Conservation (phyloP, 2,797 vertebrate genomes). For the Sylvia borin region DNA sequence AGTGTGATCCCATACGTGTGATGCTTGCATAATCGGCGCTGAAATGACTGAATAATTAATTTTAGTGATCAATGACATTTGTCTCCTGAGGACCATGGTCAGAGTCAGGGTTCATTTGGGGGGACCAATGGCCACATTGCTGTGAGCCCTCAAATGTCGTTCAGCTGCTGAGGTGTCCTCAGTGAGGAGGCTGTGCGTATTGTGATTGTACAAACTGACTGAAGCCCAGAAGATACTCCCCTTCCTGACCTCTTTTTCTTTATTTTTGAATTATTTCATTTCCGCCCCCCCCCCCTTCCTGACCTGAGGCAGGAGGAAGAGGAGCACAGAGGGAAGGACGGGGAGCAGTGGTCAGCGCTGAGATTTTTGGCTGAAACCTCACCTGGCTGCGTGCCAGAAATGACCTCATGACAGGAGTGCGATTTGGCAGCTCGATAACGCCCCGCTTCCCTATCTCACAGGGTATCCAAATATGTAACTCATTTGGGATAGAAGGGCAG, state of each 20-base stretch:
- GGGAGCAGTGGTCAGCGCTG: not conserved
- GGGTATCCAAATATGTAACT: constrained; percentile 32
- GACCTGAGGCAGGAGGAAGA: not conserved
- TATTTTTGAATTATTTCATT: not conserved
- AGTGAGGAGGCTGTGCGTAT: not conserved
- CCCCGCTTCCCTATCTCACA: not conserved
- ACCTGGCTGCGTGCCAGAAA: not conserved
- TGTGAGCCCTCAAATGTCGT: not conserved
- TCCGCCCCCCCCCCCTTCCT: accelerated
- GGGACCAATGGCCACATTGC: not conserved
- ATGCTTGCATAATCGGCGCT: not conserved
- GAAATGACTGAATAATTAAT: not conserved
- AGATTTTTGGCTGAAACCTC: constrained; percentile 31
- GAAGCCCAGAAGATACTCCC: not conserved
- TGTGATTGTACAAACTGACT: not conserved
- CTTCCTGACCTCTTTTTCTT: not conserved
- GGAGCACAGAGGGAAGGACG: not conserved
- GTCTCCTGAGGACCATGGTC: too few relatives aligned
- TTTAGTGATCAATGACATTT: too few relatives aligned
- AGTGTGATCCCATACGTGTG: accelerated
- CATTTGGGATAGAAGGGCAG: constrained; percentile 14
- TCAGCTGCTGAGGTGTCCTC: accelerated
- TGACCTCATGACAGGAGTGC: constrained; percentile 68
- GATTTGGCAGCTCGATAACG: constrained; percentile 50
- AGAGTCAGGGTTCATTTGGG: too few relatives aligned